Evolutionary conservation across 2,113 vertebrate species (phyloP).

Genomic region (Poicephalus gulielmi): DNA sequence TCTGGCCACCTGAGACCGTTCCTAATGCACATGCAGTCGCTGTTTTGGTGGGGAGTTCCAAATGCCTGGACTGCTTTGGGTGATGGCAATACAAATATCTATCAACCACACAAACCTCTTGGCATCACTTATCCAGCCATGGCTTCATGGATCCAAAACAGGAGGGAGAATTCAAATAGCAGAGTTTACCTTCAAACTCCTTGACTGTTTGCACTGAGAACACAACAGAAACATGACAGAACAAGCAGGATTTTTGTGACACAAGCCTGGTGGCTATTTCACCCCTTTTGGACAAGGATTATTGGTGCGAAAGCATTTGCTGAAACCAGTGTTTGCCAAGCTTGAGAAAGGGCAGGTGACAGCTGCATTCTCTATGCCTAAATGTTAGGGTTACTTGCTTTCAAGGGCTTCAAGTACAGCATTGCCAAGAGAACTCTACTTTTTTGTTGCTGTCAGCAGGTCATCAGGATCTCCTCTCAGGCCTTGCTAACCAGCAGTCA

Average conservation of each 20-base stretch:
- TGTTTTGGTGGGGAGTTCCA: neutral
- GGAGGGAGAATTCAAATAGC: neutral
- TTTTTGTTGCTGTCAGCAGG: neutral
- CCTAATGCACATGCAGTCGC: neutral
- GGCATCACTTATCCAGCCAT: neutral
- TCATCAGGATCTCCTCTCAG: neutral
- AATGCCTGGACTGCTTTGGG: neutral
- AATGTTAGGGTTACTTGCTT: neutral
- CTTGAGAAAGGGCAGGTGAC: neutral
- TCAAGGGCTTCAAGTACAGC: neutral
- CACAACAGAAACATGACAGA: neutral
- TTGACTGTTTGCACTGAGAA: neutral
- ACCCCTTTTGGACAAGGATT: neutral
- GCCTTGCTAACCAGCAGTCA: neutral
- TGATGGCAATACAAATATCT: neutral
- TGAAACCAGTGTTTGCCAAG: neutral
- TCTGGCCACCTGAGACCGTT: neutral
- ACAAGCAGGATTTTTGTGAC: neutral
- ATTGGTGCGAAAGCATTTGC: neutral
- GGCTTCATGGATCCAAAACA: neutral
- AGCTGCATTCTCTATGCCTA: neutral
- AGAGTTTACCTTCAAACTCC: neutral
- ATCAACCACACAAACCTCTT: neutral
- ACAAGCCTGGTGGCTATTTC: neutral
- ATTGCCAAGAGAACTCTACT: neutral